Base-by-base conservation (phyloP, 2,113 vertebrate genomes). In the Monopterus albus region DNA sequence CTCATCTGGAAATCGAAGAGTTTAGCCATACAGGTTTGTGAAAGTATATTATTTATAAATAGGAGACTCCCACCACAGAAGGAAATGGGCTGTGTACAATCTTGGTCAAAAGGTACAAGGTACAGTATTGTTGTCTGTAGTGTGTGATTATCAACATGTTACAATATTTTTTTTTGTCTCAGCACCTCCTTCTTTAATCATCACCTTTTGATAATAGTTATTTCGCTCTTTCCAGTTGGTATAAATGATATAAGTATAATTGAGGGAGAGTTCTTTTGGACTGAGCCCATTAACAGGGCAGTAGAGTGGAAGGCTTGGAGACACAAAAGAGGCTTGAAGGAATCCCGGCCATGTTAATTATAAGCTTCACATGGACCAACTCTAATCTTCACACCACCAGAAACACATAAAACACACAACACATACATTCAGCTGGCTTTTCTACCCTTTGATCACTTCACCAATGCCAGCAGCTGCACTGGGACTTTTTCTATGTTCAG, bases 1-100 rank as follows among this genome's bases (percentile, higher is more conserved):
- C 58, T 96, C 95, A 87, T 96, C 97, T 99, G 73, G 21, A 18
- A n/a, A n/a, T n/a, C n/a, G n/a, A n/a, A n/a, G n/a, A n/a, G n/a
- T n/a, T n/a, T n/a, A n/a, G n/a, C n/a, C n/a, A n/a, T n/a, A n/a
- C n/a, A n/a, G n/a, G n/a, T n/a, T n/a, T n/a, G n/a, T n/a, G n/a
- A n/a, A n/a, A n/a, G n/a, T n/a, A n/a, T n/a, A n/a, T n/a, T n/a
- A n/a, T n/a, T n/a, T n/a, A n/a, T n/a, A n/a, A n/a, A n/a, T n/a
- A n/a, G n/a, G n/a, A n/a, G n/a, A n/a, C n/a, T n/a, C n/a, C n/a
- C n/a, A n/a, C n/a, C n/a, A n/a, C n/a, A n/a, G n/a, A n/a, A n/a
- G n/a, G n/a, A n/a, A n/a, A n/a, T n/a, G n/a, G n/a, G n/a, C n/a
- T n/a, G n/a, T n/a, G n/a, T n/a, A n/a, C n/a, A n/a, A n/a, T n/a